Percentiles rank a stretch among this genome's conserved stretches.
phyloP scores from a whole-genome alignment of 2,888 invertebrate genomes.

The Gymnocheta viridis region DNA sequence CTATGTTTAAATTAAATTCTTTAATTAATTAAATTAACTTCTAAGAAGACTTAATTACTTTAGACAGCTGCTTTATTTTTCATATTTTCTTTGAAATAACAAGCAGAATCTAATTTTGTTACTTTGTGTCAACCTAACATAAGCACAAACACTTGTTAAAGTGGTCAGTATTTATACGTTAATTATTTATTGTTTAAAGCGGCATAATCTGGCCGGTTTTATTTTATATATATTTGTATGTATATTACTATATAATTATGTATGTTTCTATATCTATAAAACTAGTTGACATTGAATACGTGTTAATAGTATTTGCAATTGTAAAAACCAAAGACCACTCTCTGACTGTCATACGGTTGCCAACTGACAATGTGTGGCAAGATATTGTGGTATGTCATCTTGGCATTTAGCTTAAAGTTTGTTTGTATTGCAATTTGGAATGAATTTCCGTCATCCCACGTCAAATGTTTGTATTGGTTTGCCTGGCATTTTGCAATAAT shows the following conservation, averaged over 20 bases:
- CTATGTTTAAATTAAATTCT: background rate
- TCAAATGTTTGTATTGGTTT: conserved; percentile 10
- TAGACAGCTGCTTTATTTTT: background rate
- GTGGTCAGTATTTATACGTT: background rate
- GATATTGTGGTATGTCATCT: conserved; percentile 55
- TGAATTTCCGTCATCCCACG: no score
- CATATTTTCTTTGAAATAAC: background rate
- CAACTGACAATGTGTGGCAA: conserved; percentile 2
- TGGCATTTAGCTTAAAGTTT: conserved; percentile 55
- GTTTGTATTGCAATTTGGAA: conserved; percentile 3
- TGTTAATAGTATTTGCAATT: conserved; percentile 51
- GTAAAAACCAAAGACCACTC: conserved; percentile 40
- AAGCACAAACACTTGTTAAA: background rate
- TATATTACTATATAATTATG: no score
- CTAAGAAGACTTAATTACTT: background rate
- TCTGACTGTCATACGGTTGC: background rate
- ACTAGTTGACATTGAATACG: conserved; percentile 68
- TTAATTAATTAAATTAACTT: background rate
- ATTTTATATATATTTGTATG: background rate
- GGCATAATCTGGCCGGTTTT: conserved; percentile 27
- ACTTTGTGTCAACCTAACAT: background rate
- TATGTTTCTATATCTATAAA: conserved; percentile 8
- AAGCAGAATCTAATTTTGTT: background rate
- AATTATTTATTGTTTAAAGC: conserved; percentile 12
- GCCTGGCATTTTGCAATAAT: conserved; percentile 29